Conservation (phyloP, 2,797 vertebrate genomes). For the Eulemur coronatus region DNA sequence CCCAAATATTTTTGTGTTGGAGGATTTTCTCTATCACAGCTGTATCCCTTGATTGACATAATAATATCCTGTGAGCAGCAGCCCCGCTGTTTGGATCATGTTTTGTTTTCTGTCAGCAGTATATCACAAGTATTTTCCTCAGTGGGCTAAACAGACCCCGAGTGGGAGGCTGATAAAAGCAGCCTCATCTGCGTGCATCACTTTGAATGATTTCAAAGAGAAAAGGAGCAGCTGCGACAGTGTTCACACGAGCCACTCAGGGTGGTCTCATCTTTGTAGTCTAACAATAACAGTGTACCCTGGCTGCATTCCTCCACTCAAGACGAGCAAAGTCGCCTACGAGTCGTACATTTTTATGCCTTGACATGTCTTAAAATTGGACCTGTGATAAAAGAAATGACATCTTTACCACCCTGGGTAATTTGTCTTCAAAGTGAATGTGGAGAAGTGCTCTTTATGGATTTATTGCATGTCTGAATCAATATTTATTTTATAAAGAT, state of each 20-base stretch:
- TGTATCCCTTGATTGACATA: slow-evolving; percentile 77
- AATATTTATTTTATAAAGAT: slow-evolving; percentile 58
- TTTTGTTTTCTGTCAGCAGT: slow-evolving; percentile 69
- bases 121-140: slow-evolving; percentile 35
- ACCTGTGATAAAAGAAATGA: not conserved
- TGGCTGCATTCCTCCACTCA: not conserved
- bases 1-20: not conserved
- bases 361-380: slow-evolving; percentile 11
- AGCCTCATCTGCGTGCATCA: slow-evolving; percentile 73
- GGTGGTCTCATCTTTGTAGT: slow-evolving; percentile 79
- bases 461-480: slow-evolving; percentile 42
- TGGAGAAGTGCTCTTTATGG: not conserved
- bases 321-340: not conserved
- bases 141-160: slow-evolving; percentile 51
- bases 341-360: not conserved
- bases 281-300: not conserved
- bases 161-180: slow-evolving; percentile 83
- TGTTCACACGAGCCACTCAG: slow-evolving; percentile 61
- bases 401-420: not conserved
- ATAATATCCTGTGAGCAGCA: slow-evolving; percentile 72
- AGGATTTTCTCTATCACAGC: slow-evolving; percentile 73
- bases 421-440: slow-evolving; percentile 52
- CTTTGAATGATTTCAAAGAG: slow-evolving; percentile 84
- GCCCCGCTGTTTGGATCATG: slow-evolving; percentile 70
- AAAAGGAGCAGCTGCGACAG: slow-evolving; percentile 82